Base-by-base conservation (phyloP, 2,797 vertebrate genomes). In the Psittacula echo region DNA sequence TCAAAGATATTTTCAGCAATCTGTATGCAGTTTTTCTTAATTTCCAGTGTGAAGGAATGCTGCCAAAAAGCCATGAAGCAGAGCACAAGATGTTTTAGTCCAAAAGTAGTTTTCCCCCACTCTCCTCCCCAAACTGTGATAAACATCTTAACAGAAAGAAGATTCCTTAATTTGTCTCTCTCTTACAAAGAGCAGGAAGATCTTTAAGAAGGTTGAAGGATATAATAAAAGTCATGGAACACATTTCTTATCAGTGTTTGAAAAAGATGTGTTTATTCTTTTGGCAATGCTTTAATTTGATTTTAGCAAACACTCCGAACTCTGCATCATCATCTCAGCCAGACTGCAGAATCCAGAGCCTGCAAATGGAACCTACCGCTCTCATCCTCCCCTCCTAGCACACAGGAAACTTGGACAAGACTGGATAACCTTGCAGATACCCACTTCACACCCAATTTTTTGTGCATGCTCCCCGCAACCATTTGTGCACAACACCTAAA, bases 91-190 rank as follows among this genome's bases (percentile, higher is more conserved):
- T 29, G 8, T 42, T 87, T 95, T 18, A 68, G 37, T 4, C 58
- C 10, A 83, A 44, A 89, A 75, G 5, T 44, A 58, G 27, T 42
- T 85, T 11, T 10, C 4, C 48, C 39, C 34, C 12, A 10, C 30
- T 32, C 27, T 27, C 34, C 22, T 54, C 61, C 64, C 80, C 85
- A 93, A 91, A 23, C 17, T 6, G 58, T 0, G 71, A 94, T 91
- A 94, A 94, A 90, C 91, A 94, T 94, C 94, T 95, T 90, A 95
- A 89, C 6, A 10, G 83, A 94, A 93, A 51, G 42, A 66, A 66
- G 15, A 72, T 89, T 65, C 45, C 87, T 95, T 87, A 92, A 89
- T 93, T 92, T 85, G 47, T 42, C 30, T 86, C 13, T 76, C 65
- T 65, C 74, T 61, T 68, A 80, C 48, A 78, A 90, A 94, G 53